Percentiles rank a stretch among this genome's conserved stretches.
Evolutionary conservation across 2,888 invertebrate genomes (phyloP).

Genomic region (Vannuccia rotundouncinata): DNA sequence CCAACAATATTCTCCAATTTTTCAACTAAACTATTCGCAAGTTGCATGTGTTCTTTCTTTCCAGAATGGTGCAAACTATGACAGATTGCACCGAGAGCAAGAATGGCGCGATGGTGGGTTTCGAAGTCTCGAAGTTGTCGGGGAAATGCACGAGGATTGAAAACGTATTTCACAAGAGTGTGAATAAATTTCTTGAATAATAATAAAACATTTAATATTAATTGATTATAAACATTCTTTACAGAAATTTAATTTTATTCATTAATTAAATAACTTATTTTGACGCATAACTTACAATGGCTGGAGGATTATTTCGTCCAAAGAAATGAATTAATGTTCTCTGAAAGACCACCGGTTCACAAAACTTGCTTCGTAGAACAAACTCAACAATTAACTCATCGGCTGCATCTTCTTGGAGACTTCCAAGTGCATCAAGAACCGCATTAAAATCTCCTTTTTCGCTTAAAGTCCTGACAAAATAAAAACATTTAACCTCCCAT

Average conservation of each 20-base stretch:
- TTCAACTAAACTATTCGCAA: slow-evolving; percentile 41
- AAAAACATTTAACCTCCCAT: background rate
- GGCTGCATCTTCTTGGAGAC: background rate
- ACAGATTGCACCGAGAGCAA: slow-evolving; percentile 42
- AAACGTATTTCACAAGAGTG: slow-evolving; percentile 42
- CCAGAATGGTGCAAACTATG: slow-evolving; percentile 41
- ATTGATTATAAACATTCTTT: background rate
- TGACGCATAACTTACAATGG: no score
- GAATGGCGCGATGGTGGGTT: slow-evolving; percentile 42
- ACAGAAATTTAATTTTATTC: background rate
- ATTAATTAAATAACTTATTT: no score
- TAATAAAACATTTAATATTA: slow-evolving; percentile 41
- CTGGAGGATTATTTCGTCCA: background rate
- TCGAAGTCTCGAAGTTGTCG: slow-evolving; percentile 39
- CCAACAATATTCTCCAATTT: slow-evolving; percentile 43
- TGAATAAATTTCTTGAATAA: slow-evolving; percentile 42
- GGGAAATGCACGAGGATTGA: slow-evolving; percentile 41
- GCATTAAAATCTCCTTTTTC: background rate
- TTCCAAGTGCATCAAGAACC: background rate
- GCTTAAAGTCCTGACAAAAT: background rate
- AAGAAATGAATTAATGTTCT: slow-evolving; percentile 6
- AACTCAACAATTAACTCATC: background rate
- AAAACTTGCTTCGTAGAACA: background rate
- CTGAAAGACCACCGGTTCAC: background rate
- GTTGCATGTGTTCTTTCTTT: slow-evolving; percentile 40